phyloP scores from a whole-genome alignment of 2,113 vertebrate genomes.

The Suncus etruscus region DNA sequence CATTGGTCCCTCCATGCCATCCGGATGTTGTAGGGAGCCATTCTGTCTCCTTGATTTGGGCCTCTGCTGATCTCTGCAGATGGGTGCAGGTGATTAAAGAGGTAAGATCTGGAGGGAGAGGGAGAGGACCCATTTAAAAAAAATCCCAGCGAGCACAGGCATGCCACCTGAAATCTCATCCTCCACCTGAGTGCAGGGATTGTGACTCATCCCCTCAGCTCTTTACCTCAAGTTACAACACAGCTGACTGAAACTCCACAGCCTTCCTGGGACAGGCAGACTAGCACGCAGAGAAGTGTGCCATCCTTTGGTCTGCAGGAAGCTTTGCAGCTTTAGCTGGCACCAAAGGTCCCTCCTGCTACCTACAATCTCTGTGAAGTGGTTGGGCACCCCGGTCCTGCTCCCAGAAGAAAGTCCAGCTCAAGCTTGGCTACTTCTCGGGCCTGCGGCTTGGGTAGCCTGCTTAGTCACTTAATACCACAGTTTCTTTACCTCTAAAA shows the following conservation, averaged over 20 bases:
- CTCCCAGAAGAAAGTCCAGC: background rate
- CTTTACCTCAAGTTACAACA: slow-evolving; percentile 86
- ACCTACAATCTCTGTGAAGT: background rate
- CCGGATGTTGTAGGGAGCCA: background rate
- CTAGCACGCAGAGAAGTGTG: slow-evolving; percentile 80
- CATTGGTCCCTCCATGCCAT: background rate
- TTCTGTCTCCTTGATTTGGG: background rate
- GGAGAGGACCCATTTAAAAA: slow-evolving; percentile 71
- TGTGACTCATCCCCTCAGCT: slow-evolving; percentile 87
- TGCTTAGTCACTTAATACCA: background rate
- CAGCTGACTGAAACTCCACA: slow-evolving; percentile 87
- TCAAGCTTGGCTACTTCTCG: background rate
- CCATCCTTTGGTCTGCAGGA: slow-evolving; percentile 53
- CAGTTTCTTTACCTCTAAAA: slow-evolving; percentile 24
- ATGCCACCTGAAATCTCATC: slow-evolving; percentile 82
- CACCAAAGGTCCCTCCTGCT: slow-evolving; percentile 1
- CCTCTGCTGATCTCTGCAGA: slow-evolving; percentile 59
- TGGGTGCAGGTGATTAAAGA: slow-evolving; percentile 49
- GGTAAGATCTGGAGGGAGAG: slow-evolving; percentile 65
- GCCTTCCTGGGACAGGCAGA: slow-evolving; percentile 59
- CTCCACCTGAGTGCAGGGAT: slow-evolving; percentile 84
- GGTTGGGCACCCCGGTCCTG: background rate
- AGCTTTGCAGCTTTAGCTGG: slow-evolving; percentile 25
- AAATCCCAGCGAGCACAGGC: slow-evolving; percentile 83
- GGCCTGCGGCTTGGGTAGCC: background rate